Percentiles rank a stretch among this genome's conserved stretches.
Evolutionary conservation across 2,797 vertebrate species (phyloP).

Genomic region (Hylomyscus alleni): DNA sequence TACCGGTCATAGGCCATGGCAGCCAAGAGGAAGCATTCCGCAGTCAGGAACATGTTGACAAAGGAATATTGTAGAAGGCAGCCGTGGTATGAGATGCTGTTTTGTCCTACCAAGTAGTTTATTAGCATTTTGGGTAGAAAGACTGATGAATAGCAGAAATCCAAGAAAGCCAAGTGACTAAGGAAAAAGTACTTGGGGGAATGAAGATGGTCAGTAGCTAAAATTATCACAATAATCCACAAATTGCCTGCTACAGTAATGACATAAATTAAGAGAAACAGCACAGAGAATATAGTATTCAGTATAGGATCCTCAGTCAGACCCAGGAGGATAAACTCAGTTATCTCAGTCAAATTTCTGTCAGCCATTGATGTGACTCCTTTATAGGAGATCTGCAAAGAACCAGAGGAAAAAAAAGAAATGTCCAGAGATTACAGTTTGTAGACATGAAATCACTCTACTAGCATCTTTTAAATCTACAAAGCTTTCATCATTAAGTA

Average conservation of each 20-base stretch:
- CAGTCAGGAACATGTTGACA: slow-evolving; percentile 73
- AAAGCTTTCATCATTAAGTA: neutral
- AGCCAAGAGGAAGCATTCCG: slow-evolving; percentile 79
- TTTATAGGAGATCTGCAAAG: neutral
- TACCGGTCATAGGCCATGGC: slow-evolving; percentile 81
- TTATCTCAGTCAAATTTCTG: slow-evolving; percentile 60
- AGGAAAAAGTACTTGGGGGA: slow-evolving; percentile 79
- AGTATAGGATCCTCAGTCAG: slow-evolving; percentile 56
- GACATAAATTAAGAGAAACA: slow-evolving; percentile 72
- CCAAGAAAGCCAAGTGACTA: slow-evolving; percentile 80
- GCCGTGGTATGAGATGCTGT: slow-evolving; percentile 24
- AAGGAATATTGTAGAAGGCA: slow-evolving; percentile 80
- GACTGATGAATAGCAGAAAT: slow-evolving; percentile 81
- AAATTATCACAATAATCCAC: slow-evolving; percentile 58
- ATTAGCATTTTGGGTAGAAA: slow-evolving; percentile 81
- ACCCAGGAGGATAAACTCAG: slow-evolving; percentile 77
- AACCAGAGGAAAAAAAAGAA: neutral
- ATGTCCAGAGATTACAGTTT: neutral
- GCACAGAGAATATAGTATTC: slow-evolving; percentile 9
- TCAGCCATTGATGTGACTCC: slow-evolving; percentile 48
- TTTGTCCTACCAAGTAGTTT: slow-evolving; percentile 50
- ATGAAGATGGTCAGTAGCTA: slow-evolving; percentile 58
- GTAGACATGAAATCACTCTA: neutral
- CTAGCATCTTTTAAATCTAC: neutral
- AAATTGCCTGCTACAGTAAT: slow-evolving; percentile 67